phyloP scores from a whole-genome alignment of 2,113 vertebrate species.

The Tragelaphus strepsiceros region DNA sequence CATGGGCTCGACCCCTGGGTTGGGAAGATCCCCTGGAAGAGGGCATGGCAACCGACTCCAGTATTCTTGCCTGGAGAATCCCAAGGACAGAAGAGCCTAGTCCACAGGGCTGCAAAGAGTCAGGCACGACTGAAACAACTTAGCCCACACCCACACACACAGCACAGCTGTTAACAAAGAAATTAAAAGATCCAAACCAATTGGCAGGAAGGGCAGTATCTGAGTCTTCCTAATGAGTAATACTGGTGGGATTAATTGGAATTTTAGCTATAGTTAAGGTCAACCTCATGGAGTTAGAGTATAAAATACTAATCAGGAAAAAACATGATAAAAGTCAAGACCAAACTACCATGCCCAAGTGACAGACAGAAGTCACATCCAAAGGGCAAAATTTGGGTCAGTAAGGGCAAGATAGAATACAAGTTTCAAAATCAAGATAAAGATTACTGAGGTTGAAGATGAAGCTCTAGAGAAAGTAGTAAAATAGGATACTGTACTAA shows the following conservation, averaged over 20 bases:
- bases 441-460: neutral
- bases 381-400: neutral
- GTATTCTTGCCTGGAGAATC: neutral
- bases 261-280: neutral
- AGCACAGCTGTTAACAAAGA: neutral
- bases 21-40: neutral
- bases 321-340: neutral
- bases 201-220: neutral
- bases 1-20: neutral
- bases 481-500: neutral
- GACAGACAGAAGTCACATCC: neutral
- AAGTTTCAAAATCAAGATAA: conserved; percentile 10
- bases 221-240: neutral
- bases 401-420: neutral
- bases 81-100: neutral
- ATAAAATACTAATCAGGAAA: neutral
- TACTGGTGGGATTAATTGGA: neutral
- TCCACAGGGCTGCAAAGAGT: neutral
- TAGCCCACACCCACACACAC: neutral
- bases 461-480: neutral
- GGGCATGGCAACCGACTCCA: neutral
- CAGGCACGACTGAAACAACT: neutral
- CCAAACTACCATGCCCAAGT: neutral
- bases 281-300: neutral
- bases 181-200: neutral